These are phyloP conservation scores for Epinephelus coioides DNA, from an alignment of 2,797 vertebrate species.

Conservation along the genomic window DNA sequence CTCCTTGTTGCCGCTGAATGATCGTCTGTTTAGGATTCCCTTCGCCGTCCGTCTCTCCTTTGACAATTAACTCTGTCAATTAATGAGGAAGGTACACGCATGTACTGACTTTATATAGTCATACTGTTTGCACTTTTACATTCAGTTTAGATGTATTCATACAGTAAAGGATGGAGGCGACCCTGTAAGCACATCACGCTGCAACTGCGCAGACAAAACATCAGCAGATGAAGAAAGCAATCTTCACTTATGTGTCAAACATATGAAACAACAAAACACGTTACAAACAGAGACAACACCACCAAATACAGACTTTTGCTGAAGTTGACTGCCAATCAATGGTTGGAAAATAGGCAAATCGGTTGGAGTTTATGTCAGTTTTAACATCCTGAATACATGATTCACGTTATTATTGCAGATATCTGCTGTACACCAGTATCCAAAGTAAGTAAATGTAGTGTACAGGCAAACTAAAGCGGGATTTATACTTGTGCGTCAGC, in stretches of 20 bases:
- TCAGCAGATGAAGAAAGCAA: background rate
- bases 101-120: background rate
- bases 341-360: background rate
- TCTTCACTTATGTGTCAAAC: background rate
- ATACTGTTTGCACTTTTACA: background rate
- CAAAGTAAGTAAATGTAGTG: background rate
- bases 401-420: too few species aligned
- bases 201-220: background rate
- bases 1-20: constrained; percentile 26
- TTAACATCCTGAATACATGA: background rate
- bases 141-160: background rate
- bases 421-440: background rate
- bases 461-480: too few species aligned
- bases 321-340: background rate
- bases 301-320: background rate
- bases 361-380: background rate
- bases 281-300: background rate
- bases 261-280: background rate
- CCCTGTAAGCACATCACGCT: background rate
- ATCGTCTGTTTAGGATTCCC: constrained; percentile 26
- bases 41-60: constrained; percentile 15
- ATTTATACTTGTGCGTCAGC: too few species aligned
- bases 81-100: background rate
- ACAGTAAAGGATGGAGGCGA: background rate
- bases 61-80: constrained; percentile 13